These are phyloP conservation scores for Corythornis vintsioides DNA, from an alignment of 2,113 vertebrate species.

Conservation along the genomic window DNA sequence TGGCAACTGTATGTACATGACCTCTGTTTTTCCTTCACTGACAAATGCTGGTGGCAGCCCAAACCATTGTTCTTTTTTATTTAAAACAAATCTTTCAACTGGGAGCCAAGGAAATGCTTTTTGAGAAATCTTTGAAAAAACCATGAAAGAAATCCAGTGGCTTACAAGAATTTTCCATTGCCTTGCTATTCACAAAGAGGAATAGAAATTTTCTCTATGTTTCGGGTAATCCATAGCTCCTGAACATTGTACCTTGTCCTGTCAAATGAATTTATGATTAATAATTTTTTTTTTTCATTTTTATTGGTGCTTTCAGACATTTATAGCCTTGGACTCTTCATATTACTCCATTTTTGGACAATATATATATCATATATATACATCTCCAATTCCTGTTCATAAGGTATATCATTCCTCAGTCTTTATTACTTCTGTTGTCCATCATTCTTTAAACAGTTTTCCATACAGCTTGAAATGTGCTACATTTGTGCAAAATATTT, in stretches of 20 bases:
- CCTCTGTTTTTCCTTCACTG: background rate
- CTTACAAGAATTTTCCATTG: background rate
- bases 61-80: conserved; percentile 10
- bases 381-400: background rate
- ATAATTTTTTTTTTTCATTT: background rate
- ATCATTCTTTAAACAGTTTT: background rate
- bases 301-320: background rate
- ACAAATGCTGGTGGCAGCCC: background rate
- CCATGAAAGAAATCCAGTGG: background rate
- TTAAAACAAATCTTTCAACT: conserved; percentile 41
- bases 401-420: background rate
- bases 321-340: background rate
- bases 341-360: background rate
- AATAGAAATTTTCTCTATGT: background rate
- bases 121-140: conserved; percentile 17
- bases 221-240: background rate
- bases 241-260: background rate
- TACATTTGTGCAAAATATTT: background rate
- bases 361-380: background rate
- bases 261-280: background rate
- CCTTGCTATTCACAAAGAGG: background rate
- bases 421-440: background rate
- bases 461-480: background rate
- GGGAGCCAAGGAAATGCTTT: conserved; percentile 21
- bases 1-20: background rate